phyloP scores from a whole-genome alignment of 53 echinoderm and acorn worm species.

The Patiria pectinifera region DNA sequence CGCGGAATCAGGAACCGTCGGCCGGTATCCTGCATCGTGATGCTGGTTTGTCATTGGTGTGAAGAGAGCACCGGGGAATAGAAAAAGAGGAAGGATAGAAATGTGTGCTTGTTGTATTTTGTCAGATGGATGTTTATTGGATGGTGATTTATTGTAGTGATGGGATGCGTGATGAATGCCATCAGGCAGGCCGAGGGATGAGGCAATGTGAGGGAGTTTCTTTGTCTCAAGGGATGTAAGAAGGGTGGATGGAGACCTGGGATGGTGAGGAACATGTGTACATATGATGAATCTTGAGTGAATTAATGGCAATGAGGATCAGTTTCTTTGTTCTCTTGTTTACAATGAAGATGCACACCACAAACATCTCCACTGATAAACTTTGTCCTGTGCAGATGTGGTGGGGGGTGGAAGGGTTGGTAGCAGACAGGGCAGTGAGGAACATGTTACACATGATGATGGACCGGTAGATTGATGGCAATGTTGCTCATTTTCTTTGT shows the following conservation, averaged over 20 bases:
- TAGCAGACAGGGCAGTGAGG: no score
- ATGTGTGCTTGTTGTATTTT: constrained; percentile 48
- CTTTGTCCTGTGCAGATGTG: not conserved
- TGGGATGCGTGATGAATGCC: constrained; percentile 29
- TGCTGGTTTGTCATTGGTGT: constrained; percentile 1
- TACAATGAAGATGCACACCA: not conserved
- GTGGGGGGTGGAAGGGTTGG: no score
- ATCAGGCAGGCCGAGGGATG: not conserved
- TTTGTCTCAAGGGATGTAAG: constrained; percentile 13
- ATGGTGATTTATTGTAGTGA: constrained; percentile 24
- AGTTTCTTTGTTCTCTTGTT: constrained; percentile 30
- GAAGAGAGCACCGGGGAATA: not conserved
- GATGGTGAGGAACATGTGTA: not conserved
- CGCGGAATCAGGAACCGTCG: not conserved
- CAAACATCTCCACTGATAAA: not conserved
- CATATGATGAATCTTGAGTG: not conserved
- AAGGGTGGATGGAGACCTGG: not conserved
- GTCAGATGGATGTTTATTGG: constrained; percentile 19
- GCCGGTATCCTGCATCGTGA: not conserved
- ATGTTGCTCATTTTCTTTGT: no score
- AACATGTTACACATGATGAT: no score
- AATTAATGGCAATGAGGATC: not conserved
- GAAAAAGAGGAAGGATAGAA: not conserved
- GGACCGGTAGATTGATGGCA: no score
- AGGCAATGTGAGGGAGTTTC: not conserved